phyloP scores from a whole-genome alignment of 2,797 vertebrate genomes.

The Pangasius larnaudii region DNA sequence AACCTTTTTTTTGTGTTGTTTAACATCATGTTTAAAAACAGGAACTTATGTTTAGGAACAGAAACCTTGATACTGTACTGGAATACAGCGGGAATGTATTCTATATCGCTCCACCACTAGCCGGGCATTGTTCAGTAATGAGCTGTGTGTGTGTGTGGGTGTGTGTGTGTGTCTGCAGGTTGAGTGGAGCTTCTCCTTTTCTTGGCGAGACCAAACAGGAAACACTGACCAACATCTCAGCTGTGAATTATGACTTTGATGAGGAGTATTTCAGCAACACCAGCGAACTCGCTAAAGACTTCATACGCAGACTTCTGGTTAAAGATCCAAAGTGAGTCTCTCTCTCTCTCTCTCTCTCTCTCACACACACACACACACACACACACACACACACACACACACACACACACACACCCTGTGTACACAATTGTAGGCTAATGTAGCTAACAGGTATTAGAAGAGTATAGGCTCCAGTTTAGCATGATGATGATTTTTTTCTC shows the following conservation, averaged over 20 bases:
- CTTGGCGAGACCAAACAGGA: slow-evolving; percentile 97
- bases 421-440: background rate
- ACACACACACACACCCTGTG: no score
- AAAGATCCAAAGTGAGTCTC: slow-evolving; percentile 91
- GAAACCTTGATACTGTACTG: no score
- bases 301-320: slow-evolving; percentile 92
- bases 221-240: slow-evolving; percentile 95
- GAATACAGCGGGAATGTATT: background rate
- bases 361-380: background rate
- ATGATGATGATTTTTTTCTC: background rate
- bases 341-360: background rate
- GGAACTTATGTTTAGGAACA: no score
- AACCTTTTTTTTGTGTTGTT: background rate
- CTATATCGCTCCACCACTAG: background rate
- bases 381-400: background rate
- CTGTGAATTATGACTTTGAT: slow-evolving; percentile 94
- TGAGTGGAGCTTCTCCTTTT: slow-evolving; percentile 94
- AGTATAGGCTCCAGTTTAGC: background rate
- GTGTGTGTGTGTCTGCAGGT: slow-evolving; percentile 65
- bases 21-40: no score
- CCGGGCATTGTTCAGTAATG: background rate
- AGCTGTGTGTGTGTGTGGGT: background rate
- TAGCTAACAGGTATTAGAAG: background rate
- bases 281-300: slow-evolving; percentile 96
- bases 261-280: slow-evolving; percentile 97